Base-by-base conservation (phyloP, 64 coral and sea anemone genomes). In the Stichodactyla helianthus region DNA sequence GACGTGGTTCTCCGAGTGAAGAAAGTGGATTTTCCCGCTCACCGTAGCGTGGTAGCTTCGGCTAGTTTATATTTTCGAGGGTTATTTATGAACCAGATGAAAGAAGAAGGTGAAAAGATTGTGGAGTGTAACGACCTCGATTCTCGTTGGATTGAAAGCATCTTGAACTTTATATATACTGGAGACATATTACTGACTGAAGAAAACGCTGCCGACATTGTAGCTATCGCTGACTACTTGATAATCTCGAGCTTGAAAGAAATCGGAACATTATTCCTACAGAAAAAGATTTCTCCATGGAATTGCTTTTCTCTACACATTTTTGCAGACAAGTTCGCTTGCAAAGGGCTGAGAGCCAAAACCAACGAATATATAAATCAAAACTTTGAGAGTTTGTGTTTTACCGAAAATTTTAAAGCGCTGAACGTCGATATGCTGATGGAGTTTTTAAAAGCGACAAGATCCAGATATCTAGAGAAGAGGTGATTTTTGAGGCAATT, bases 21-120 rank as follows among this genome's bases (percentile, higher is more conserved):
- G 50, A 23, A 18, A 15, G 18, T 2, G 9, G 77, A 79, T 13
- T 86, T 91, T 55, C 71, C 83, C 23, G 83, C 89, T 25, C 89
- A 91, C 52, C 83, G 64, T 44, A 79, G 65, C 25, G 74, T 91
- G 53, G 50, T 91, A 18, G 83, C 83, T 27, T 83, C 89, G 28
- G 64, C 53, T 27, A 91, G 89, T 51, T 50, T 86, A n/a, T 91
- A 91, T 17, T 91, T 91, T 59, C 31, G 64, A n/a, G 76, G 44
- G 31, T 71, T 91, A 19, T 91, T 91, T 27, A 86, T 82, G 16
- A 79, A 57, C 17, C 51, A 85, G 16, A 91, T 91, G 89, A 80
- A 52, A 20, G 89, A 86, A 35, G 82, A 61, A 55, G 55, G 55
- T 18, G 52, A 79, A 52, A 58, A 28, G 12, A 15, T 44, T 51